These are phyloP conservation scores for Limnothrissa miodon DNA, from an alignment of 2,113 vertebrate species.

Conservation along the genomic window DNA sequence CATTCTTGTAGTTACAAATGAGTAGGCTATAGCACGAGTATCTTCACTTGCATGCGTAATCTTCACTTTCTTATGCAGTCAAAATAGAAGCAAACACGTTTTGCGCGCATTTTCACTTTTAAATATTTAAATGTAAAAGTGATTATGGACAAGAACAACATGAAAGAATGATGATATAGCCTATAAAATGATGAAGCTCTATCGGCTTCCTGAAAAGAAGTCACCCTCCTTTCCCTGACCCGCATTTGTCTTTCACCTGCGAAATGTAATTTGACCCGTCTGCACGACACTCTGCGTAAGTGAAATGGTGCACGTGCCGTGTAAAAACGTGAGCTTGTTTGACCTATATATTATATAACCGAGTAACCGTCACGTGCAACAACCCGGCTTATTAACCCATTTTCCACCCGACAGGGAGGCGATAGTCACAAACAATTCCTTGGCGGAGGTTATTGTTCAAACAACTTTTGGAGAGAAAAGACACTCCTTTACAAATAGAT, in stretches of 20 bases:
- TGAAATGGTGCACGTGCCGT: constrained; percentile 6
- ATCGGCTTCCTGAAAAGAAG: neutral
- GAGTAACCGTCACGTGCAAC: constrained; percentile 3
- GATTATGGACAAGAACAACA: neutral
- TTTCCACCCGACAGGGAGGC: neutral
- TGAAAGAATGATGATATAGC: neutral
- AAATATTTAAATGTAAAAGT: neutral
- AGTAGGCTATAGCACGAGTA: neutral
- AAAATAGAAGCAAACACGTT: too few relatives aligned
- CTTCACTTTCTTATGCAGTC: neutral
- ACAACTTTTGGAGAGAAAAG: neutral
- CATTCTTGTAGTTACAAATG: neutral
- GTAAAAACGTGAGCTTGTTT: constrained; percentile 14
- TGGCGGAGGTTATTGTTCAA: neutral
- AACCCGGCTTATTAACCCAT: neutral
- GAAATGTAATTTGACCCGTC: constrained; percentile 18
- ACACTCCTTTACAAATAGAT: neutral
- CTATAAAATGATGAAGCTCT: neutral
- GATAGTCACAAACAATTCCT: neutral
- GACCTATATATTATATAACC: constrained; percentile 14
- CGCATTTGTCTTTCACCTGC: constrained; percentile 17
- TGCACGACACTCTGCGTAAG: constrained; percentile 2
- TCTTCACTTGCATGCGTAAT: neutral
- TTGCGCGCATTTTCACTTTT: too few relatives aligned
- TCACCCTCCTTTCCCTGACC: neutral